phyloP scores from a whole-genome alignment of 1,140 invertebrate species.

The Conus ventricosus region DNA sequence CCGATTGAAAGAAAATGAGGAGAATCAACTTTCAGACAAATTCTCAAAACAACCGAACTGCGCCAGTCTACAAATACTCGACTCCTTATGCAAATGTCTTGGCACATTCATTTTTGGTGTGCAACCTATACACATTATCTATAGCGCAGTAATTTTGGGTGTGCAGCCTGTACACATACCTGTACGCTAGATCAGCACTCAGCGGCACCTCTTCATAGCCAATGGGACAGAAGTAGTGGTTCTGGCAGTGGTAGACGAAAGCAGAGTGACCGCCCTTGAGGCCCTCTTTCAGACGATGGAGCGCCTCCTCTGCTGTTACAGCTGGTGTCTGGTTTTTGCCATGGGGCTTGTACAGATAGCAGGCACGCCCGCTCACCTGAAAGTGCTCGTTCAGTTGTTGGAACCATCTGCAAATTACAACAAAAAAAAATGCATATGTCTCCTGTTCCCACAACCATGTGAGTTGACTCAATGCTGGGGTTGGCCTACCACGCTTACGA shows the following conservation, averaged over 20 bases:
- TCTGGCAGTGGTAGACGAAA: constrained; percentile 72
- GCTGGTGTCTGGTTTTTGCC: constrained; percentile 65
- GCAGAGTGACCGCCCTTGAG: constrained; percentile 60
- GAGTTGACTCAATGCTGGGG: too few relatives aligned
- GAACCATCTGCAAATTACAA: constrained; percentile 63
- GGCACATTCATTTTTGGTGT: too few relatives aligned
- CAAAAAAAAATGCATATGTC: too few relatives aligned
- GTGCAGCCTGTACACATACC: constrained; percentile 43
- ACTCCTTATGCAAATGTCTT: too few relatives aligned
- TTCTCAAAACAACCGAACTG: too few relatives aligned
- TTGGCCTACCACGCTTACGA: too few relatives aligned
- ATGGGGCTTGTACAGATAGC: constrained; percentile 68
- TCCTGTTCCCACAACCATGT: too few relatives aligned
- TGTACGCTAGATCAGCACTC: constrained; percentile 63
- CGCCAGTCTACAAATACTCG: too few relatives aligned
- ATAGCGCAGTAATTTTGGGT: too few relatives aligned
- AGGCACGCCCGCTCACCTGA: constrained; percentile 61
- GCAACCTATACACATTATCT: too few relatives aligned
- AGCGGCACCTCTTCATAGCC: constrained; percentile 69
- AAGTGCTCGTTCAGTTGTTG: constrained; percentile 66
- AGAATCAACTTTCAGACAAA: too few relatives aligned
- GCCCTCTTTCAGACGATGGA: constrained; percentile 61
- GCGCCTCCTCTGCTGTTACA: constrained; percentile 61
- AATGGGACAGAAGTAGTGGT: constrained; percentile 73
- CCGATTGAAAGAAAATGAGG: too few relatives aligned